Base-by-base conservation (phyloP, 2,797 vertebrate species). In the Aselliscus stoliczkanus region DNA sequence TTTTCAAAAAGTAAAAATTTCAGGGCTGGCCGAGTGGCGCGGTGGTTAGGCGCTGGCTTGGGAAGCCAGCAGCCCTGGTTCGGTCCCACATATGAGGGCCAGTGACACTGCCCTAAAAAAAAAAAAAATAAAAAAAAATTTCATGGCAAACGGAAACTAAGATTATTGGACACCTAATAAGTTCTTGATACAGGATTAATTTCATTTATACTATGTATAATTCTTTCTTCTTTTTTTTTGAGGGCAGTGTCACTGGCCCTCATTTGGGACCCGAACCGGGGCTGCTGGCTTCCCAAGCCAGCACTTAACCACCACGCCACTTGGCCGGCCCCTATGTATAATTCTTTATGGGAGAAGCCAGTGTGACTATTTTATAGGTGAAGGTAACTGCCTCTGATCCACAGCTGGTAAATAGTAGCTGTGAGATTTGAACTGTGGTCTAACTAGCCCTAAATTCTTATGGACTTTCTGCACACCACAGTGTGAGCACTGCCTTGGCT, bases 381-480 rank as follows among this genome's bases (percentile, higher is more conserved):
- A 95, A 60, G 42, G 27, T 90, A 88, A 79, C n/a, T 90, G 54
- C 1, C 29, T 93, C 0, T 89, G 64, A 20, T 47, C 29, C 37
- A 27, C 9, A 54, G 17, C 7, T 96, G 64, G 31, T 73, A 80
- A 79, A 62, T 88, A 50, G 5, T 95, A 47, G 81, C 17, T 82
- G 29, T 58, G 31, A 42, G 18, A 89, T 88, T 93, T 96, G n/a
- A 90, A 82, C 80, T 93, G n/a, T 42, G 31, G 44, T 93, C 69
- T 94, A 20, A 89, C 17, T 92, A 29, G 83, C 2, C 69, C 42
- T 39, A 47, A 67, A 75, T 85, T 92, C 56, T 88, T 44, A 34
- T 2, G 42, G 47, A 14, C 34, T 92, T 86, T 94, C 27, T 93
- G 21, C 4, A 70, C 2, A 94, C 3, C 56, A 44, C 65, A 60